These are phyloP conservation scores for Trichacis sp. DNA, from an alignment of 2,888 invertebrate species.

Conservation along the genomic window DNA sequence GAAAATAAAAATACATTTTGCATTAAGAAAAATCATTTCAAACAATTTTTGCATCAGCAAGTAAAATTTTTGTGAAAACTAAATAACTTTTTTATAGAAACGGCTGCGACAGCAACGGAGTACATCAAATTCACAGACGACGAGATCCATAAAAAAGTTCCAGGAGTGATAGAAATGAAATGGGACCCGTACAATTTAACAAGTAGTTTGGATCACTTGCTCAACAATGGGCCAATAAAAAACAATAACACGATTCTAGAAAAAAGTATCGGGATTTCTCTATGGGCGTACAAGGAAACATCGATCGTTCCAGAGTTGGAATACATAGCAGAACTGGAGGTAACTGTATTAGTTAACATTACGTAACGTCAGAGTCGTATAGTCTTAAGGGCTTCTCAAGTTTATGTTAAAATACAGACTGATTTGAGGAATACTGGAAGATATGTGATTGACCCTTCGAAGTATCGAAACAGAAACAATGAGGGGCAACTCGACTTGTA, in stretches of 20 bases:
- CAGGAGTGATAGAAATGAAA: constrained; percentile 80
- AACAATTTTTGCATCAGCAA: no score
- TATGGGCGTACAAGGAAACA: constrained; percentile 91
- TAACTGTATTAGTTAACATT: no score
- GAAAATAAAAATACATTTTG: no score
- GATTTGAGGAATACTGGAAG: constrained; percentile 75
- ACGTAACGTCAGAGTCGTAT: no score
- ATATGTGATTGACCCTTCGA: constrained; percentile 80
- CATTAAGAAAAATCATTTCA: no score
- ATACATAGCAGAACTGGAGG: constrained; percentile 82
- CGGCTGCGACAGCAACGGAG: constrained; percentile 88
- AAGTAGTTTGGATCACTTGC: constrained; percentile 76
- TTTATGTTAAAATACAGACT: constrained; percentile 51
- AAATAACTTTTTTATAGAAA: constrained; percentile 74
- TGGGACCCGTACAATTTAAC: constrained; percentile 92
- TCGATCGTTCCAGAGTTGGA: constrained; percentile 85
- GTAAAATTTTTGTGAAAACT: no score
- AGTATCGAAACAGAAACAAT: constrained; percentile 79
- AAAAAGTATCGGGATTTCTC: constrained; percentile 79
- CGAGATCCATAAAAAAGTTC: constrained; percentile 77
- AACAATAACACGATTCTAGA: constrained; percentile 29
- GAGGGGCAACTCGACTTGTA: constrained; percentile 79
- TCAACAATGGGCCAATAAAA: constrained; percentile 23
- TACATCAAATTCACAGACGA: constrained; percentile 85
- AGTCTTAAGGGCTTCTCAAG: background rate